Percentiles rank a stretch among this genome's conserved stretches.
phyloP scores from a whole-genome alignment of 2,888 invertebrate genomes.

The Operophtera brumata region DNA sequence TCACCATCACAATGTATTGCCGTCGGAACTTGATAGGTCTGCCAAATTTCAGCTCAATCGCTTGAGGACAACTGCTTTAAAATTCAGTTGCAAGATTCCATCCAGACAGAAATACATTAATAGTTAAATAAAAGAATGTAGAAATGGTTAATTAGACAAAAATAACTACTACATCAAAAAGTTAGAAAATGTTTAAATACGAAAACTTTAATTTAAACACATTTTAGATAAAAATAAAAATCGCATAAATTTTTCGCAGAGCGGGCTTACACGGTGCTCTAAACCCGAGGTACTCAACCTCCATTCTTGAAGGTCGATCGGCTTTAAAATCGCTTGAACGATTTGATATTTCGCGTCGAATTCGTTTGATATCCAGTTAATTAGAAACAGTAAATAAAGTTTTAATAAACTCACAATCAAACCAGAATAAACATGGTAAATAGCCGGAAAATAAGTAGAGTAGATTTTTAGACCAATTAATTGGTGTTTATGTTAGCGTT shows the following conservation, averaged over 20 bases:
- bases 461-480: not conserved
- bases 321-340: slow-evolving; percentile 1
- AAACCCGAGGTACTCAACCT: slow-evolving; percentile 3
- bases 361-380: slow-evolving; percentile 4
- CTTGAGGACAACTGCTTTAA: no score
- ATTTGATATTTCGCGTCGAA: not conserved
- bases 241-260: not conserved
- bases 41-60: no score
- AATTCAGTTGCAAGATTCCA: no score
- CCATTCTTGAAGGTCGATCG: slow-evolving; percentile 9
- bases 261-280: not conserved
- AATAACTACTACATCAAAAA: no score
- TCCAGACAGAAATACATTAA: no score
- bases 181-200: no score
- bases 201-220: no score
- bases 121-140: no score
- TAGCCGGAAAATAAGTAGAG: not conserved
- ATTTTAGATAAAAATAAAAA: no score
- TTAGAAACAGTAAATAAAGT: slow-evolving; percentile 1
- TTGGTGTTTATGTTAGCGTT: not conserved
- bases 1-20: no score
- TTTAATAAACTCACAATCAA: not conserved
- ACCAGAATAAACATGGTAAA: not conserved
- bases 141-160: no score
- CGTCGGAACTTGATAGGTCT: no score